Evolutionary conservation across 2,113 vertebrate species (phyloP), one percentile per base, ranked within the genome.

Genomic region (Odontophorus gujanensis): DNA sequence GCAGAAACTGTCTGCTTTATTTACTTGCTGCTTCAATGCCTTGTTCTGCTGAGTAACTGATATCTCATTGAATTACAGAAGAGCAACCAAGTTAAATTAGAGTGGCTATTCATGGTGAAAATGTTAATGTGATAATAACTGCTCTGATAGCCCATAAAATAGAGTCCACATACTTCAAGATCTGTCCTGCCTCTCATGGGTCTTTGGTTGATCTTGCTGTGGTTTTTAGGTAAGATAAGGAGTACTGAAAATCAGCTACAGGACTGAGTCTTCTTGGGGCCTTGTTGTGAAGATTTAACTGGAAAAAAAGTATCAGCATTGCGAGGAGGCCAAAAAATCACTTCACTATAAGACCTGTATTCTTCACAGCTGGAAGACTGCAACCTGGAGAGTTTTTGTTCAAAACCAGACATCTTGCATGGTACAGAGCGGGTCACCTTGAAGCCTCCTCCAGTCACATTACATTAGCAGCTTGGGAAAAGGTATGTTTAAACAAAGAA

Each of bases 41-140:
- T 97, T 78, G 62, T 71, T 92, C 82, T 92, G 58, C 59, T 1
- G 2, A 73, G 47, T 79, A 55, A 83, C 72, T 90, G 84, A 79
- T 48, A 80, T 68, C 72, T 78, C 91, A 36, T 55, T 82, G 87
- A 96, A 96, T 87, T 96, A 63, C 72, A 51, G 65, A 80, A 75
- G 69, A 89, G 57, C 85, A 80, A 77, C 8, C 24, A 68, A 86
- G 53, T 53, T 92, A 90, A 86, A 91, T 87, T 61, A 71, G 19
- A 94, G 34, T 32, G 57, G 92, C 59, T 96, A 89, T 86, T 94
- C 96, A 95, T 68, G 85, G 66, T 66, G 24, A 69, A 92, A 94
- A 76, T 58, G 58, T 61, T 93, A 84, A 84, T 2, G 15, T 67
- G 71, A 74, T 83, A 86, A 51, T n/a, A 50, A 76, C 66, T 94